Evolutionary conservation across 2,888 invertebrate species (phyloP).

Genomic region (Pheosia gnoma): DNA sequence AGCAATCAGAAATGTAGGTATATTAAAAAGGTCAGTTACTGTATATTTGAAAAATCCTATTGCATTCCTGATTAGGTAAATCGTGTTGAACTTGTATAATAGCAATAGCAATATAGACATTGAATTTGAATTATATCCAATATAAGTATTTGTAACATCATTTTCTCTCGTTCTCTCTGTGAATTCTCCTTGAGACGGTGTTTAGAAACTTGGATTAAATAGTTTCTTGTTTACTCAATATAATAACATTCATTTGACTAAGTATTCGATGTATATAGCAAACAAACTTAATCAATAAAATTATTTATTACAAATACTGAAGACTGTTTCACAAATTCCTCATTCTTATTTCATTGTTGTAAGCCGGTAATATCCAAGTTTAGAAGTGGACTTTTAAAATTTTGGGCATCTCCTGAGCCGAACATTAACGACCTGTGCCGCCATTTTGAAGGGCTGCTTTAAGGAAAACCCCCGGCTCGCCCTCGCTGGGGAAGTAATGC

Average conservation of each 20-base stretch:
- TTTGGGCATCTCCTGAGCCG: constrained; percentile 65
- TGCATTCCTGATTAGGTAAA: too few species aligned
- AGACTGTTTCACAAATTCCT: constrained; percentile 3
- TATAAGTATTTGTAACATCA: background rate
- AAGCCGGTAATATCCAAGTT: constrained; percentile 59
- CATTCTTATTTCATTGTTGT: constrained; percentile 44
- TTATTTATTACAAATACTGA: background rate
- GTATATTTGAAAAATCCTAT: too few species aligned
- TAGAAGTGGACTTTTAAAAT: constrained; percentile 70
- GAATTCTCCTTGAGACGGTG: background rate
- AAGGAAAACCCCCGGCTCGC: constrained; percentile 66
- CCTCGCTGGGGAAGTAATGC: constrained; percentile 78
- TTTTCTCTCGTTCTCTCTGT: constrained; percentile 1
- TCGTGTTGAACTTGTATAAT: too few species aligned
- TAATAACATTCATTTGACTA: background rate
- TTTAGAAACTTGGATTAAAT: background rate
- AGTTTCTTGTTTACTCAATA: background rate
- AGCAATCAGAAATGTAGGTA: too few species aligned
- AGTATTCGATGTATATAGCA: too few species aligned
- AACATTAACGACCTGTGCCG: constrained; percentile 74
- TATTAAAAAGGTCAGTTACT: too few species aligned
- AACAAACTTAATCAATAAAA: too few species aligned
- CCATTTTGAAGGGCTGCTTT: constrained; percentile 75
- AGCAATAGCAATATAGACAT: too few species aligned
- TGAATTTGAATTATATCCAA: background rate